A percentile compares a stretch with the other conserved stretches of the same genome.
phyloP scores from a whole-genome alignment of 2,797 vertebrate genomes.

The Florisuga fusca region DNA sequence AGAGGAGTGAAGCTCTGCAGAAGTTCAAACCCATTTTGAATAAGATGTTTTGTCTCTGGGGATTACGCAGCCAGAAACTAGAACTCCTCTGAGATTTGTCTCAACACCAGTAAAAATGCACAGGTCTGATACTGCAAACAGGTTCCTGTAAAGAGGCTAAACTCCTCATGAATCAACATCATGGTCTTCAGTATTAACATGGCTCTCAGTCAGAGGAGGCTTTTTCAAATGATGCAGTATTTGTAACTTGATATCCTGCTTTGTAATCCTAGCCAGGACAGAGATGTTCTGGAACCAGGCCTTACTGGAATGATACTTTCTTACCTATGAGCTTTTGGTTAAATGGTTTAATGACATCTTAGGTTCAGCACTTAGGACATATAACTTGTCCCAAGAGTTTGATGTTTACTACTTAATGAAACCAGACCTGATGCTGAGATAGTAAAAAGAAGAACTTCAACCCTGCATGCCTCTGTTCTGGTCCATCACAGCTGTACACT shows the following conservation, averaged over 20 bases:
- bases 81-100: slow-evolving; percentile 17
- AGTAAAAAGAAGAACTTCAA: not conserved
- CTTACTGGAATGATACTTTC: not conserved
- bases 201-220: not conserved
- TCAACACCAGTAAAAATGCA: not conserved
- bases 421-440: not conserved
- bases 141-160: not conserved
- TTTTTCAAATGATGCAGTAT: not conserved
- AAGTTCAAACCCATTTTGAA: not conserved
- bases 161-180: slow-evolving; percentile 33
- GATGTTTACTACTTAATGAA: not conserved
- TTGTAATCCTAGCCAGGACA: not conserved
- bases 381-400: not conserved
- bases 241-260: not conserved
- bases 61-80: not conserved
- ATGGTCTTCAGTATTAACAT: not conserved
- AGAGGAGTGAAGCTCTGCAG: slow-evolving; percentile 19
- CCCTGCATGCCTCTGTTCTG: not conserved
- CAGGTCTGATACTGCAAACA: not conserved
- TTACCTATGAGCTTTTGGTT: not conserved
- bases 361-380: not conserved
- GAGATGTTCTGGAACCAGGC: not conserved
- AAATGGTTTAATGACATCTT: not conserved
- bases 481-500: not conserved
- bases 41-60: not conserved